These are phyloP conservation scores for Clupea harengus DNA, from an alignment of 2,113 vertebrate species.

Conservation along the genomic window DNA sequence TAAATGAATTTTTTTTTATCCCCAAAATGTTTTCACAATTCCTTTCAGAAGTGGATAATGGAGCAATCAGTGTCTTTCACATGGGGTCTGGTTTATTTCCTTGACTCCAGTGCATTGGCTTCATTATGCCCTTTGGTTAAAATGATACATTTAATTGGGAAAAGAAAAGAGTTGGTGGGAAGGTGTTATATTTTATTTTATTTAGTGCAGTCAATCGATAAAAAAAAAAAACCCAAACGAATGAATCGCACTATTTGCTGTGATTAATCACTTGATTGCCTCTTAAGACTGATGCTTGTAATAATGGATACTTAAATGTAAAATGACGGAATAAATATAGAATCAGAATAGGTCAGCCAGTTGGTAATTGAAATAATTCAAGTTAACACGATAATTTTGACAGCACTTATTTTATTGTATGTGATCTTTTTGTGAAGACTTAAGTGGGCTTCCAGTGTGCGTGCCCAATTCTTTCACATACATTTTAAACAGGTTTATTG, in stretches of 20 bases:
- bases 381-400: too few species aligned
- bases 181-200: neutral
- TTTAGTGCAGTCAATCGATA: neutral
- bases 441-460: neutral
- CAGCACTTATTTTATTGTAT: neutral
- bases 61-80: neutral
- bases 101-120: neutral
- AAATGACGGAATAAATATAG: too few species aligned
- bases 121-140: neutral
- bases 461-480: neutral
- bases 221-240: too few species aligned
- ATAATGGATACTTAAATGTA: too few species aligned
- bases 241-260: too few species aligned
- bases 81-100: neutral
- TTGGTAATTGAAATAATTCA: too few species aligned
- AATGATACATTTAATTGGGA: neutral
- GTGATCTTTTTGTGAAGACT: neutral
- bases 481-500: neutral
- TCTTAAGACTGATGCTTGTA: too few species aligned
- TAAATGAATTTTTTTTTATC: neutral
- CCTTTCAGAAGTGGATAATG: slow-evolving; percentile 1
- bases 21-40: neutral
- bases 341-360: too few species aligned
- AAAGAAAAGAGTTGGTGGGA: neutral
- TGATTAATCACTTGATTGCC: too few species aligned